phyloP scores from a whole-genome alignment of 2,113 vertebrate species.

The Phasianus colchicus region DNA sequence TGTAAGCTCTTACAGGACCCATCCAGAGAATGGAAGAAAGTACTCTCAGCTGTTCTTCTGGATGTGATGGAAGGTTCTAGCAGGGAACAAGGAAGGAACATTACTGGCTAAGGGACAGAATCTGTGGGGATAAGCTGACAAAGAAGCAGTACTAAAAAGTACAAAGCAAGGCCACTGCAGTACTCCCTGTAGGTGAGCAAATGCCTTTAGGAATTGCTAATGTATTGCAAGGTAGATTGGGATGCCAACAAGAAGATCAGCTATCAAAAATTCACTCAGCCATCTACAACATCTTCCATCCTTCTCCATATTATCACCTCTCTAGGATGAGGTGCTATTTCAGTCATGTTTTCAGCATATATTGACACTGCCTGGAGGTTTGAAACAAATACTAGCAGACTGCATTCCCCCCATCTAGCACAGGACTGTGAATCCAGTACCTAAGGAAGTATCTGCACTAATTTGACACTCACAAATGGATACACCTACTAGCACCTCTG shows the following conservation, averaged over 20 bases:
- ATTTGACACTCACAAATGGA: not conserved
- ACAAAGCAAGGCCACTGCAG: not conserved
- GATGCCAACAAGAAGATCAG: not conserved
- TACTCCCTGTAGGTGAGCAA: not conserved
- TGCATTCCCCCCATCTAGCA: fast-evolving
- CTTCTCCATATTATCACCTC: slow-evolving; percentile 12
- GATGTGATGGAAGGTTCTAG: not conserved
- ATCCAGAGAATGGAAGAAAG: not conserved
- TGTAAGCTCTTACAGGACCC: not conserved
- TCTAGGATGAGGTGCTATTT: slow-evolving; percentile 20
- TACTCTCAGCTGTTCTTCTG: not conserved
- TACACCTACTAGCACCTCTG: not conserved
- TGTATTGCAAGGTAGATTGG: not conserved
- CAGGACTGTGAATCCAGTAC: not conserved
- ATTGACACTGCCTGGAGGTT: not conserved
- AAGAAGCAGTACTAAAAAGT: not conserved
- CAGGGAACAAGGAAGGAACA: not conserved
- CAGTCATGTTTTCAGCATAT: slow-evolving; percentile 9
- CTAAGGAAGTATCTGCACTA: not conserved
- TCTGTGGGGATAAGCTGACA: not conserved
- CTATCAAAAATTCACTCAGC: not conserved
- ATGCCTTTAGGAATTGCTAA: not conserved
- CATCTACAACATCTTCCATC: not conserved
- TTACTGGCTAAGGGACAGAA: not conserved
- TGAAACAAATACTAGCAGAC: not conserved